Evolutionary conservation across 2,113 vertebrate genomes (phyloP), one percentile per base, ranked within the genome.

Genomic region (Oncorhynchus kisutch): DNA sequence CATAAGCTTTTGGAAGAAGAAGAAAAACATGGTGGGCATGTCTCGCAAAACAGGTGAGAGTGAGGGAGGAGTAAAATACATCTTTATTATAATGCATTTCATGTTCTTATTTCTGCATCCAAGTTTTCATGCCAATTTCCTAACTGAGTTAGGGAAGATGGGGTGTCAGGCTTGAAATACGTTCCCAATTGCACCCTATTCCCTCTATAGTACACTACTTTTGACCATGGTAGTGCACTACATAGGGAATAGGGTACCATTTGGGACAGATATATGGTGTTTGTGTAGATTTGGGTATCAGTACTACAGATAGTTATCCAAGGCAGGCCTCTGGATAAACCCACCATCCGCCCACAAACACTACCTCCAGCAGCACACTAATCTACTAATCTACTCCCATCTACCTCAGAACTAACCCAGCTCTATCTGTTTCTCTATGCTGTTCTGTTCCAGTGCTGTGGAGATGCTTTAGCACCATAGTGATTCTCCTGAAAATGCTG

Each of bases 1-100:
- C 79, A 94, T 99, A 86, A 95, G 94, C 78, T 97, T 96, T 45
- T 99, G 98, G 98, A 96, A 94, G 85, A 96, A 95, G 71, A 99
- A 97, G 89, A 98, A 94, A 66, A 97, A 88, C 91, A 97, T 98
- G 96, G 94, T 85, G 18, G 98, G 98, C 39, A 96, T 97, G 95
- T 99, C 98, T 59, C 95, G 94, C 77, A 97, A 95, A 91, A 95
- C 96, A 91, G 97, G 98, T 98, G 82, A 78, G 74, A 79, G 67
- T 13, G 5, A 11, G 64, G 22, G 20, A n/a, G 60, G 2, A 8
- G 59, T 22, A 20, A 60, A 22, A 60, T 22, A 60, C 2, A 9
- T n/a, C 12, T 60, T 20, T 8, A 60, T 22, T 22, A 60, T 20
- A 14, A 39, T 11, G 31, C 3, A 39, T 20, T 13, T 9, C 67